Evolutionary conservation across 2,113 vertebrate genomes (phyloP).

Genomic region (Pteropus alecto): DNA sequence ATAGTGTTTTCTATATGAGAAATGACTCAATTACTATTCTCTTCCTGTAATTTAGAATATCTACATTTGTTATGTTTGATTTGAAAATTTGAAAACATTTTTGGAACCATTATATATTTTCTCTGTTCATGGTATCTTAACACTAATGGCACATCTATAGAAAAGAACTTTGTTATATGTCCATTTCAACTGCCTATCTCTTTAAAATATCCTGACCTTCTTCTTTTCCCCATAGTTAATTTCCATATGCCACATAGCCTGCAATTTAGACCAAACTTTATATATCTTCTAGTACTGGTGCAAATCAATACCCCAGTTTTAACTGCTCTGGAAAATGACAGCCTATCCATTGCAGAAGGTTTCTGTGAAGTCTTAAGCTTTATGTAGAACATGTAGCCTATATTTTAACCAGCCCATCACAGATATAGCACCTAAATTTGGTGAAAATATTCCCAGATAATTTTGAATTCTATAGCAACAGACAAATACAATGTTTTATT

Average conservation of each 20-base stretch:
- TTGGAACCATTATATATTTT: background rate
- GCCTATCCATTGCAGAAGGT: background rate
- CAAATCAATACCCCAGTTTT: background rate
- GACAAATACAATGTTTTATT: background rate
- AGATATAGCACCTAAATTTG: background rate
- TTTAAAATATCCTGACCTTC: background rate
- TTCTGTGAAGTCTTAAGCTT: background rate
- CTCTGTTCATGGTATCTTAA: background rate
- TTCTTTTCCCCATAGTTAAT: background rate
- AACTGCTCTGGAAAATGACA: background rate
- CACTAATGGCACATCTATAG: accelerated
- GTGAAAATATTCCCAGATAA: background rate
- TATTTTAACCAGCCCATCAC: background rate
- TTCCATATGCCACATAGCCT: background rate
- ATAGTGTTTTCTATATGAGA: background rate
- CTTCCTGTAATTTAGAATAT: background rate
- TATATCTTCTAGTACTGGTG: background rate
- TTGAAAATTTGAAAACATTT: background rate
- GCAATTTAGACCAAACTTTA: background rate
- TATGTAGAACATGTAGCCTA: background rate
- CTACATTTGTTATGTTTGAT: background rate
- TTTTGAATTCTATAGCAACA: background rate
- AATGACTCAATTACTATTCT: background rate
- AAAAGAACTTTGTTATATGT: background rate
- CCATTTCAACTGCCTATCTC: background rate